Conservation (phyloP, 2,797 vertebrate genomes). For the Mormyrops boulengeri region DNA sequence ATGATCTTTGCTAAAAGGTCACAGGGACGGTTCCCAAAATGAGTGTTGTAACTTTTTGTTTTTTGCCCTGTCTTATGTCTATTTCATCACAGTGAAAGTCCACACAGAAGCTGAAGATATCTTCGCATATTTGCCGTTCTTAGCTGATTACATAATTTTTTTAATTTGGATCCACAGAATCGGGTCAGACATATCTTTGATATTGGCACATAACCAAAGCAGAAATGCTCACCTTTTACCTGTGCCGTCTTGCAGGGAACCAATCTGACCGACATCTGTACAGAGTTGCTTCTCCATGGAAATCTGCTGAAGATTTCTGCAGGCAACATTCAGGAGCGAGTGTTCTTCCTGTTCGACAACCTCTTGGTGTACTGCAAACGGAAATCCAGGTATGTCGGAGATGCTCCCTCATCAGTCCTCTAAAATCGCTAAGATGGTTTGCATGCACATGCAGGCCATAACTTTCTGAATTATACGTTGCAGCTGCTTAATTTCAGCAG, state of each 20-base stretch:
- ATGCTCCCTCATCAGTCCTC: neutral
- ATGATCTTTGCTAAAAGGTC: constrained; percentile 11
- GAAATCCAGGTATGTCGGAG: constrained; percentile 81
- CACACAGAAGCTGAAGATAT: neutral
- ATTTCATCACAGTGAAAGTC: neutral
- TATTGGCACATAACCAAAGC: neutral
- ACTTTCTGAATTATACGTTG: neutral
- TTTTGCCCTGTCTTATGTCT: neutral
- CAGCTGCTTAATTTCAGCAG: neutral
- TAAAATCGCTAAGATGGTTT: neutral
- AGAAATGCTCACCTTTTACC: neutral
- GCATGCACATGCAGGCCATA: neutral
- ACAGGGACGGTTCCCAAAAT: neutral
- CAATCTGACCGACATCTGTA: constrained; percentile 95
- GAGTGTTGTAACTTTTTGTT: neutral
- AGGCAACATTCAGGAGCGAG: constrained; percentile 94
- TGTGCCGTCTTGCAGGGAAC: constrained; percentile 70
- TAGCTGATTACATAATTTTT: neutral
- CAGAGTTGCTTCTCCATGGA: constrained; percentile 86
- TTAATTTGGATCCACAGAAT: neutral
- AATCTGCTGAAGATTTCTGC: constrained; percentile 95
- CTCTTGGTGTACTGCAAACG: constrained; percentile 97
- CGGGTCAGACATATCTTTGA: neutral
- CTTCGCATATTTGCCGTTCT: neutral
- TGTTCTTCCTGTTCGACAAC: constrained; percentile 97